Conservation (phyloP, 2,888 invertebrate species). For the Pemphredon lugubris region DNA sequence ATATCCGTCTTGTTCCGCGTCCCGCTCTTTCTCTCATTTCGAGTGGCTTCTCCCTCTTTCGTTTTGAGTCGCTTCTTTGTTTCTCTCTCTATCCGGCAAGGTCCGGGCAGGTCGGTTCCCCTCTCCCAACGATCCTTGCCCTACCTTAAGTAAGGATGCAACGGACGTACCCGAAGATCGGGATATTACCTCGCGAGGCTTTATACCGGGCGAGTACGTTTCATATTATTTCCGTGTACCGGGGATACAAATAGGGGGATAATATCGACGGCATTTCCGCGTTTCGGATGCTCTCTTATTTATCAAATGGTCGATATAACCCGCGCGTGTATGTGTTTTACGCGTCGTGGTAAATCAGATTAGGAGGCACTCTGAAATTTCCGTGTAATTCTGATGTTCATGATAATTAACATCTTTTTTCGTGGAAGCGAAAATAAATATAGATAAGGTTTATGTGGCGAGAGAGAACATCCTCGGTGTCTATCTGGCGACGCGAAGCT, state of each 20-base stretch:
- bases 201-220: slow-evolving; percentile 8
- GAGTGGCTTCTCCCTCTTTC: background rate
- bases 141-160: slow-evolving; percentile 53
- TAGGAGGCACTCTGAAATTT: no score
- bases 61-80: background rate
- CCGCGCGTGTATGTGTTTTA: background rate
- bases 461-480: no score
- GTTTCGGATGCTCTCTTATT: slow-evolving; percentile 2
- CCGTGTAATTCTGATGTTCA: no score
- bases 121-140: slow-evolving; percentile 35
- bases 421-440: no score
- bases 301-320: background rate
- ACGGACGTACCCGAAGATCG: slow-evolving; percentile 35
- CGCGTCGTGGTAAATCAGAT: no score
- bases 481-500: no score
- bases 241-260: slow-evolving; percentile 19
- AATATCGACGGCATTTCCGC: slow-evolving; percentile 29
- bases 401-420: no score
- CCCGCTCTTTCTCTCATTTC: background rate
- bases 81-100: no score
- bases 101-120: no score
- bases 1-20: background rate
- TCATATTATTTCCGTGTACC: slow-evolving; percentile 40
- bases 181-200: slow-evolving; percentile 25
- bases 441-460: no score